These are phyloP conservation scores for Pseudanteris insignis DNA, from an alignment of 2,888 invertebrate genomes.

Conservation along the genomic window DNA sequence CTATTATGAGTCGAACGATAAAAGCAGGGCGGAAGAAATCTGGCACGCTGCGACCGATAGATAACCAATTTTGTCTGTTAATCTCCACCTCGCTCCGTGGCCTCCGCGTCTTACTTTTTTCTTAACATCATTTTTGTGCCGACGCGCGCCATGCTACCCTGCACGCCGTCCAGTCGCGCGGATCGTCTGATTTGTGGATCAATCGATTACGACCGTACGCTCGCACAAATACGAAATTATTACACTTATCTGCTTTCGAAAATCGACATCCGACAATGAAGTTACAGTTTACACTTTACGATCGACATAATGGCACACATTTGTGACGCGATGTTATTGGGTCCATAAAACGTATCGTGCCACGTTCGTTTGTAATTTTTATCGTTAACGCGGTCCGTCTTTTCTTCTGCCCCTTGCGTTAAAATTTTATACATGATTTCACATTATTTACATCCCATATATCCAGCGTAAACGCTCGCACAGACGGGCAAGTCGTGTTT, in stretches of 20 bases:
- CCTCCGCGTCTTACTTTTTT: conserved; percentile 28
- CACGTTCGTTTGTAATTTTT: conserved; percentile 30
- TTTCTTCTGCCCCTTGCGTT: no score
- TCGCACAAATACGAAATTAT: conserved; percentile 30
- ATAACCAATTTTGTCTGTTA: conserved; percentile 49
- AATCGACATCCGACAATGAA: conserved; percentile 30
- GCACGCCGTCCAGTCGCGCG: conserved; percentile 1
- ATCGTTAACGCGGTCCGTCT: conserved; percentile 3
- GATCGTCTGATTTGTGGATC: conserved; percentile 29
- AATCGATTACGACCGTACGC: conserved; percentile 27
- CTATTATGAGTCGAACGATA: conserved; percentile 52
- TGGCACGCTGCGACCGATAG: conserved; percentile 47
- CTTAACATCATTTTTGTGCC: conserved; percentile 9
- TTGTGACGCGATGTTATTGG: conserved; percentile 30
- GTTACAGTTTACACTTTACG: conserved; percentile 32
- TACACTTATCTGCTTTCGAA: conserved; percentile 29
- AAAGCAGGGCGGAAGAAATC: conserved; percentile 42
- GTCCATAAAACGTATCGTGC: conserved; percentile 30
- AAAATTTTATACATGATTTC: no score
- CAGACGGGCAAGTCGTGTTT: no score
- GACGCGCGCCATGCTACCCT: conserved; percentile 3
- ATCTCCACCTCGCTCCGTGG: conserved; percentile 39
- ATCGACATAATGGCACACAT: conserved; percentile 25
- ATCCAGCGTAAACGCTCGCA: no score
- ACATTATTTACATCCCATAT: no score